Evolutionary conservation across 2,888 invertebrate genomes (phyloP).

Genomic region (Buathra laborator): DNA sequence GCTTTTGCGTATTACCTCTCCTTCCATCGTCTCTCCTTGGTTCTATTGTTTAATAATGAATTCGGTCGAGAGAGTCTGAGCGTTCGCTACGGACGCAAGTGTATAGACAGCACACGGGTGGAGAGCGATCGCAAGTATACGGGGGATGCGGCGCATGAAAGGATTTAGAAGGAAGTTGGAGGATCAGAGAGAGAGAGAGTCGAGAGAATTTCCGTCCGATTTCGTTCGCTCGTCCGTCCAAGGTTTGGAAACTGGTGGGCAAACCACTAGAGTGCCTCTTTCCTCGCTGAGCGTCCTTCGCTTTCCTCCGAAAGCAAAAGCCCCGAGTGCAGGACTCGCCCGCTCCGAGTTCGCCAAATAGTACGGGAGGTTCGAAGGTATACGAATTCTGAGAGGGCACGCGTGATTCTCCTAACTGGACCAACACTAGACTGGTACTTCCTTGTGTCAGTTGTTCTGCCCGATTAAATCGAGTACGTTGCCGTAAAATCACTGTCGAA

Average conservation of each 20-base stretch:
- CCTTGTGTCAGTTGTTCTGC: conserved; percentile 71
- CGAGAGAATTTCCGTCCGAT: conserved; percentile 73
- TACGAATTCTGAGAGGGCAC: conserved; percentile 35
- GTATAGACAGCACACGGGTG: conserved; percentile 7
- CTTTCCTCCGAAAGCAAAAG: conserved; percentile 49
- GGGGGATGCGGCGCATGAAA: conserved; percentile 35
- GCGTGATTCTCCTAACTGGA: conserved; percentile 53
- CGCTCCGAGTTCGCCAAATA: conserved; percentile 43
- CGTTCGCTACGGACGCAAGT: neutral
- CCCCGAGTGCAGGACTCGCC: conserved; percentile 11
- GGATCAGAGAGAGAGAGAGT: conserved; percentile 45
- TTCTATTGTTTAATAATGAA: conserved; percentile 30
- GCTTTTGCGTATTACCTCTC: neutral
- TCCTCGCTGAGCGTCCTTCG: conserved; percentile 58
- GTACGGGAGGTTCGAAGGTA: neutral
- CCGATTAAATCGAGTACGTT: conserved; percentile 73
- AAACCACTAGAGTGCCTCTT: conserved; percentile 63
- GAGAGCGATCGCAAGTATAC: conserved; percentile 23
- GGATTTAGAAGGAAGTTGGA: conserved; percentile 56
- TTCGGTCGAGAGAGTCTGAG: neutral
- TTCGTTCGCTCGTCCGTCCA: conserved; percentile 68
- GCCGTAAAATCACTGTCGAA: conserved; percentile 55
- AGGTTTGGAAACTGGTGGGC: conserved; percentile 67
- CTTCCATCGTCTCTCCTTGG: neutral
- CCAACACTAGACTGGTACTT: conserved; percentile 62